A percentile compares a stretch with the other conserved stretches of the same genome.
Evolutionary conservation across 2,888 invertebrate genomes (phyloP).

Genomic region (Caenorhabditis plicata): DNA sequence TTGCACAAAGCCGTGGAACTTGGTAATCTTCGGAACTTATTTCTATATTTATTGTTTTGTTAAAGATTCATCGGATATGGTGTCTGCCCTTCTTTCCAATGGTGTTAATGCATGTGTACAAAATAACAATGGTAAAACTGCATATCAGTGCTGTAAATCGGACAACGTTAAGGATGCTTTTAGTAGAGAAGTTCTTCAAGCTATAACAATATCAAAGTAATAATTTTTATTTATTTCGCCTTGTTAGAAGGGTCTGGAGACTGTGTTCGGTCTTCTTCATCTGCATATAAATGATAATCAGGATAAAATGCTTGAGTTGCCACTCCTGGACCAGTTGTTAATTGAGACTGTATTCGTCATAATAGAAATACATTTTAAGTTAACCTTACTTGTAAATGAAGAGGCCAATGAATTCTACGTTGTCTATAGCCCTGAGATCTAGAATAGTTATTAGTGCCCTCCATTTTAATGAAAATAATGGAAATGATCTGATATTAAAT

Average conservation of each 20-base stretch:
- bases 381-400: slow-evolving; percentile 12
- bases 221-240: slow-evolving; percentile 13
- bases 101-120: slow-evolving; percentile 73
- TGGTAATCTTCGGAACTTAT: slow-evolving; percentile 12
- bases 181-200: slow-evolving; percentile 72
- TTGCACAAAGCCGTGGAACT: slow-evolving; percentile 66
- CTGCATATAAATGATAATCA: slow-evolving; percentile 3
- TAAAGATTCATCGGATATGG: slow-evolving; percentile 66
- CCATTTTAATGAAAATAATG: background rate
- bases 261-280: slow-evolving; percentile 17
- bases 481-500: background rate
- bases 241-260: background rate
- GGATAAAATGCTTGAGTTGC: slow-evolving; percentile 25
- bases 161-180: slow-evolving; percentile 71
- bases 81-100: slow-evolving; percentile 71
- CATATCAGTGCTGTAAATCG: slow-evolving; percentile 68
- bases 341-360: slow-evolving; percentile 8
- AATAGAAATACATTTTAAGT: background rate
- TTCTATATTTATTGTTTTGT: background rate
- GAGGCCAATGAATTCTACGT: slow-evolving; percentile 20
- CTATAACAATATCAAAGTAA: slow-evolving; percentile 73
- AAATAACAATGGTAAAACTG: slow-evolving; percentile 71
- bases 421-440: no score
- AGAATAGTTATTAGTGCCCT: no score
- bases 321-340: slow-evolving; percentile 22